Conservation (phyloP, 2,888 invertebrate species). For the Palloptera scutellata region DNA sequence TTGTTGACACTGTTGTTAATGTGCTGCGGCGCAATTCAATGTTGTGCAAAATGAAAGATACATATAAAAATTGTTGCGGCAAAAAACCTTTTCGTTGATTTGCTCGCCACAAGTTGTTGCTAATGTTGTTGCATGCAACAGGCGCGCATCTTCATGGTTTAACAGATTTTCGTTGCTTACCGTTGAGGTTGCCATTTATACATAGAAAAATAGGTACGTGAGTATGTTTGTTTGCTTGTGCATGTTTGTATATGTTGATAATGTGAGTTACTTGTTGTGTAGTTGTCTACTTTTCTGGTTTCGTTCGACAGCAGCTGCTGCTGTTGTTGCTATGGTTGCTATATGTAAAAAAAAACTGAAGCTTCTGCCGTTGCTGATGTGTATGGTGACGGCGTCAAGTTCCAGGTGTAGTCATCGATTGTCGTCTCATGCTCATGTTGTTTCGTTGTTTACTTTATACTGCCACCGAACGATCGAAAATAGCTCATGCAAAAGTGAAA, state of each 20-base stretch:
- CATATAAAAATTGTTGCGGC: conserved; percentile 17
- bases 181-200: too few species aligned
- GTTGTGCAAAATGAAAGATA: conserved; percentile 6
- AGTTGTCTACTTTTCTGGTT: too few species aligned
- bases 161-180: not conserved
- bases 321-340: too few species aligned
- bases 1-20: not conserved
- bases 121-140: not conserved
- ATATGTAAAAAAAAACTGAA: too few species aligned
- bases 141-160: conserved; percentile 15
- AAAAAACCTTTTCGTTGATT: not conserved
- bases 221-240: too few species aligned
- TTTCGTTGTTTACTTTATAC: not conserved
- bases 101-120: too few species aligned
- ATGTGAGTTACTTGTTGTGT: too few species aligned
- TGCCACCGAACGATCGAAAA: too few species aligned
- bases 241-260: too few species aligned
- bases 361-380: not conserved
- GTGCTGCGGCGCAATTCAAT: not conserved
- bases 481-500: too few species aligned
- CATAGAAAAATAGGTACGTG: too few species aligned
- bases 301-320: conserved; percentile 7
- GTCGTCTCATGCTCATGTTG: conserved; percentile 20
- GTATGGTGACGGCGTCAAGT: conserved; percentile 3
- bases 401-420: conserved; percentile 32